A percentile compares a stretch with the other conserved stretches of the same genome.
Conservation (phyloP, 2,888 invertebrate genomes). For the Acanthococcus lagerstroemiae region DNA sequence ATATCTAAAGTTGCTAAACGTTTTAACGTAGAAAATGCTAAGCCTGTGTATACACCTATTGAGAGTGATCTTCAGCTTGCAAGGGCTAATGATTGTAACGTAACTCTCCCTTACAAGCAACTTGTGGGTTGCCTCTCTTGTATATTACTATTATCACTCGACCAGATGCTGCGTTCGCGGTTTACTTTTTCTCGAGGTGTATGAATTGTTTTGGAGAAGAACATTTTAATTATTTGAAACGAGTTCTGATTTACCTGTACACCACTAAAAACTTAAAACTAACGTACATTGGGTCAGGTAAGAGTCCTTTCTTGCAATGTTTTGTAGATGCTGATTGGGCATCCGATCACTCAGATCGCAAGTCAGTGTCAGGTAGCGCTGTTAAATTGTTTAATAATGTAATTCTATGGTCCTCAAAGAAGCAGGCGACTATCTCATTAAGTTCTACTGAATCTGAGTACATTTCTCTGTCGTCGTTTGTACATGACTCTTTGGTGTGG, state of each 20-base stretch:
- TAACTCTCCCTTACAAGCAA: too few species aligned
- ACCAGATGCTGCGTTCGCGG: constrained; percentile 6
- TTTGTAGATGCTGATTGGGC: constrained; percentile 19
- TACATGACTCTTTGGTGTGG: not conserved
- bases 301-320: not conserved
- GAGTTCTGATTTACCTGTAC: constrained; percentile 5
- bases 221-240: not conserved
- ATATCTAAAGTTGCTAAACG: not conserved
- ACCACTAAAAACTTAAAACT: not conserved
- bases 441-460: constrained; percentile 8
- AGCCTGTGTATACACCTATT: not conserved
- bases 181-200: not conserved
- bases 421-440: not conserved
- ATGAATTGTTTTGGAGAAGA: not conserved
- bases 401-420: constrained; percentile 5
- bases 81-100: too few species aligned
- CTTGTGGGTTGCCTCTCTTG: constrained; percentile 6
- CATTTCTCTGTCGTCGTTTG: not conserved
- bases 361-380: constrained; percentile 13
- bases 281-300: constrained; percentile 5
- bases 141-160: not conserved
- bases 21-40: not conserved
- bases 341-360: constrained; percentile 1
- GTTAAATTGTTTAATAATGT: not conserved
- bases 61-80: not conserved